phyloP scores from a whole-genome alignment of 1,140 invertebrate genomes.

The Belonocnema kinseyi region DNA sequence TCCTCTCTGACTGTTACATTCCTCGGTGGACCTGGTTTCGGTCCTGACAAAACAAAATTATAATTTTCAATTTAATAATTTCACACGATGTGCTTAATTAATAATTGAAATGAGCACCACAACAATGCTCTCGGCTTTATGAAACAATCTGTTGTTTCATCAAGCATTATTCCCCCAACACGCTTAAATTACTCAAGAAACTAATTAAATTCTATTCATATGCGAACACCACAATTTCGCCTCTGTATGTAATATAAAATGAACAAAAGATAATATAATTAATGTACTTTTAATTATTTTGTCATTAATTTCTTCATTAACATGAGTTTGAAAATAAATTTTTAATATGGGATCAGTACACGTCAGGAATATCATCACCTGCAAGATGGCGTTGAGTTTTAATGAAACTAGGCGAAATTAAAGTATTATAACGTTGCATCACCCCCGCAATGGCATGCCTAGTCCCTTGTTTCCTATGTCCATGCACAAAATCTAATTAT shows the following conservation, averaged over 20 bases:
- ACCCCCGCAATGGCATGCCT: too few relatives aligned
- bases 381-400: too few relatives aligned
- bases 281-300: too few relatives aligned
- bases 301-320: too few relatives aligned
- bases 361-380: too few relatives aligned
- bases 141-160: conserved; percentile 44
- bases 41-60: conserved; percentile 78
- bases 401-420: too few relatives aligned
- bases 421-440: too few relatives aligned
- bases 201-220: conserved; percentile 15
- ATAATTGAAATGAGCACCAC: conserved; percentile 4
- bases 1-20: conserved; percentile 92
- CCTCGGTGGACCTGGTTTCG: conserved; percentile 89
- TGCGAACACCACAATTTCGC: background rate
- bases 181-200: conserved; percentile 24
- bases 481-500: too few relatives aligned
- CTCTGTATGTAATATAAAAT: background rate
- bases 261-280: background rate
- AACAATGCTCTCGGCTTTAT: background rate
- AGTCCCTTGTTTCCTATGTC: too few relatives aligned
- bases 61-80: background rate
- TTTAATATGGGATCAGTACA: too few relatives aligned
- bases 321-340: too few relatives aligned
- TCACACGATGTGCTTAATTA: background rate
- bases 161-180: conserved; percentile 34